Conservation (phyloP, 2,797 vertebrate species). For the Oceanodroma leucorhoa region DNA sequence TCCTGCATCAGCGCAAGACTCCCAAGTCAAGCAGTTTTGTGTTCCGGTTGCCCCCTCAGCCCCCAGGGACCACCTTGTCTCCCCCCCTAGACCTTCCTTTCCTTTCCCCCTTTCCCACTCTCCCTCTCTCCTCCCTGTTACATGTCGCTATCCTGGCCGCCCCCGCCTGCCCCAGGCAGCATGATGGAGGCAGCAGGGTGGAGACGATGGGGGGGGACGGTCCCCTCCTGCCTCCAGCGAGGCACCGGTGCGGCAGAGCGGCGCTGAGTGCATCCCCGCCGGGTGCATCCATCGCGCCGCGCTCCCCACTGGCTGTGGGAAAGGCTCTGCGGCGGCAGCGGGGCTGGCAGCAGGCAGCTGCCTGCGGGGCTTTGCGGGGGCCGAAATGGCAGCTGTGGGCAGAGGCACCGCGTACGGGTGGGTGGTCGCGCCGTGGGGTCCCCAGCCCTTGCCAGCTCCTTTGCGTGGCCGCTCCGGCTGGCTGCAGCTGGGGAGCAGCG, state of each 20-base stretch:
- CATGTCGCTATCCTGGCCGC: rapidly evolving
- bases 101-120: no score
- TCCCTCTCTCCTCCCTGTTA: no score
- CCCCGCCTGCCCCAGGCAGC: background rate
- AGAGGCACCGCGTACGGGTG: background rate
- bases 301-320: background rate
- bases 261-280: background rate
- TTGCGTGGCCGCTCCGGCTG: background rate
- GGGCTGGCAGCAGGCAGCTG: background rate
- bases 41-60: background rate
- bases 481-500: background rate
- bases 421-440: background rate
- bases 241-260: background rate
- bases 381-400: background rate
- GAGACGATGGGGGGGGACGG: background rate
- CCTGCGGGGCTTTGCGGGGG: background rate
- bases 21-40: background rate
- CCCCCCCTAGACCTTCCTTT: background rate
- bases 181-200: background rate
- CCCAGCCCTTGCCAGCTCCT: background rate
- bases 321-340: background rate
- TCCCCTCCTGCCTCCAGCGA: background rate
- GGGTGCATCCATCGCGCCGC: background rate
- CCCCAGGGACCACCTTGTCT: background rate
- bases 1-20: background rate